Evolutionary conservation across 1,140 invertebrate species (phyloP).

Genomic region (Aporrectodea caliginosa): DNA sequence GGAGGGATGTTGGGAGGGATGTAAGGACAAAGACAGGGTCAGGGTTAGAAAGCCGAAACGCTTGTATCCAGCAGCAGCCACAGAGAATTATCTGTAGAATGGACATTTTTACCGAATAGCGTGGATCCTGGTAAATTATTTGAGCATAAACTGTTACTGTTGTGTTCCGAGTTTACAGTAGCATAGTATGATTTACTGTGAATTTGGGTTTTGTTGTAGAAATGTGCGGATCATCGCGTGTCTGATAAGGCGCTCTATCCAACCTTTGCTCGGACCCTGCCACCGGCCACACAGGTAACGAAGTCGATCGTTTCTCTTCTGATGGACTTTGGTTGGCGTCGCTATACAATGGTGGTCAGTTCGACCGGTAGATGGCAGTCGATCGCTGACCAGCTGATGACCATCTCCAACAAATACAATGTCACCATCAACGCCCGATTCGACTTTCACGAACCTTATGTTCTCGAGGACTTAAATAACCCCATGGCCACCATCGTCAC

Average conservation of each 20-base stretch:
- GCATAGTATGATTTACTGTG: too few relatives aligned
- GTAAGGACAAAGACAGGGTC: too few relatives aligned
- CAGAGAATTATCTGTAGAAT: too few relatives aligned
- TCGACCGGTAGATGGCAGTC: slow-evolving; percentile 65
- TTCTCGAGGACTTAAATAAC: slow-evolving; percentile 5
- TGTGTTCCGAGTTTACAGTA: too few relatives aligned
- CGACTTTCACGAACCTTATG: slow-evolving; percentile 31
- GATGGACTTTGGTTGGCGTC: slow-evolving; percentile 83
- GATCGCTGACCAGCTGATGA: slow-evolving; percentile 70
- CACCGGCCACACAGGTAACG: slow-evolving; percentile 86
- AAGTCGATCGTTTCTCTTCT: slow-evolving; percentile 86
- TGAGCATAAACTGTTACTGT: too few relatives aligned
- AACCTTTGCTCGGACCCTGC: slow-evolving; percentile 89
- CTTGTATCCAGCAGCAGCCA: too few relatives aligned
- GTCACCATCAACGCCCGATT: slow-evolving; percentile 18
- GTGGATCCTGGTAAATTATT: too few relatives aligned
- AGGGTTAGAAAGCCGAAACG: too few relatives aligned
- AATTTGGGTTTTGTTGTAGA: slow-evolving; percentile 70
- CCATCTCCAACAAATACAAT: slow-evolving; percentile 61
- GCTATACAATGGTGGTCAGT: slow-evolving; percentile 87
- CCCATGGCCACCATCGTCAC: slow-evolving; percentile 31
- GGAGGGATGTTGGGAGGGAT: too few relatives aligned
- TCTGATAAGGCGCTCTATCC: slow-evolving; percentile 74
- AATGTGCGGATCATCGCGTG: slow-evolving; percentile 82
- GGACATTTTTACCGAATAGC: too few relatives aligned